Base-by-base conservation (phyloP, 2,888 invertebrate species). In the Omphaloscelis lunosa region DNA sequence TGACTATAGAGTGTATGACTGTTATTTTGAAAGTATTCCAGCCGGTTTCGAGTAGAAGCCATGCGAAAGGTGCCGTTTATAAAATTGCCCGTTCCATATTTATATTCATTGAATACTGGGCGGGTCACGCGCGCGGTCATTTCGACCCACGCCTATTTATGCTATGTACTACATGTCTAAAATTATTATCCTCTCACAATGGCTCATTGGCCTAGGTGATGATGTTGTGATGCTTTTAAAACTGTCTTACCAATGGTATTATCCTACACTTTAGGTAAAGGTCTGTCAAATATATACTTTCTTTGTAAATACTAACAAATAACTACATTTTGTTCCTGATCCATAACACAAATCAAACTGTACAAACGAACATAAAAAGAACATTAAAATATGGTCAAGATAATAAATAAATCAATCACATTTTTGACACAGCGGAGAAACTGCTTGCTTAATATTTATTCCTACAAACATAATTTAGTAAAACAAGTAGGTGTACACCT, bases 121-220 rank as follows among this genome's bases (percentile, higher is more conserved):
- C 68, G 72, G 61, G 62, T 73, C 77, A 72, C 20, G 82, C 77
- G 77, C 20, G 82, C 66, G 58, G 70, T 77, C 70, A 67, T 77
- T 77, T 61, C 73, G 9, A 34, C 82, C 82, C 58, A 82, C 73
- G 70, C 77, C 65, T 58, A 41, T 59, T 61, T 75, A 67, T 61
- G 65, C 65, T 8, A 39, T 51, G 61, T 79, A 53, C 20, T 56
- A 29, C 53, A n/a, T 56, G 15, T 53, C 15, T 56, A 77, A 11
- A 68, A 56, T 48, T 29, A n/a, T 69, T 53, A 39, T 74, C 2
- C 12, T 66, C 23, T 51, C 39, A 48, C 2, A 34, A 45, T 58
- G 12, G 34, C 15, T 15, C 11, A 66, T 27, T 34, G 20, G n/a
- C n/a, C n/a, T 58, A n/a, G 48, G 12, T 27, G 53, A 17, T 48